Evolutionary conservation across 2,797 vertebrate genomes (phyloP).

Genomic region (Poecilia wingei): DNA sequence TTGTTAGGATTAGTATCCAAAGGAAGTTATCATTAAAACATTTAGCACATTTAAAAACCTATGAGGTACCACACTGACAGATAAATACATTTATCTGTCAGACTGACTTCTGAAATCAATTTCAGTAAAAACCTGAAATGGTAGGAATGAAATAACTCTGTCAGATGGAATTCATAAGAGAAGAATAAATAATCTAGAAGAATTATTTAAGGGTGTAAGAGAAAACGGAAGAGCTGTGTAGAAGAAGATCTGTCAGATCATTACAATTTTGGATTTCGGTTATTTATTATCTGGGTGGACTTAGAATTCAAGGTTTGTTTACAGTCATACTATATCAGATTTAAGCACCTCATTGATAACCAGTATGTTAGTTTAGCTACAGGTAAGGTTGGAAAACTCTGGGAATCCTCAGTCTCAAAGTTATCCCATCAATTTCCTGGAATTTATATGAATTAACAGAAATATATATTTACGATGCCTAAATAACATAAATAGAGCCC

Average conservation of each 20-base stretch:
- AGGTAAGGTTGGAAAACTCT: neutral
- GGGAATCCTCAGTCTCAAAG: neutral
- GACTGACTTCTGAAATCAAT: neutral
- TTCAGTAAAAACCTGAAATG: neutral
- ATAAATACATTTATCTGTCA: neutral
- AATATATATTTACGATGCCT: neutral
- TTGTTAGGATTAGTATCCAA: neutral
- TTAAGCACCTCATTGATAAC: neutral
- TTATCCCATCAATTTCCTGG: neutral
- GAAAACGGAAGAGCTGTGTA: neutral
- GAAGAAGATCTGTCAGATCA: neutral
- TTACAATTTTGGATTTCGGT: neutral
- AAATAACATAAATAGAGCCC: neutral
- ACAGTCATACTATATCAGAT: neutral
- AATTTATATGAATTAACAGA: neutral
- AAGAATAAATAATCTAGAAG: neutral
- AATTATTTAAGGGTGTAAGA: neutral
- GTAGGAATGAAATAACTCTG: neutral
- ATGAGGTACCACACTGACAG: neutral
- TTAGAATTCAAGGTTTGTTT: neutral
- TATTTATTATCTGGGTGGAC: neutral
- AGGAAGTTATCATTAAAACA: neutral
- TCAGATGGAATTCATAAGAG: neutral
- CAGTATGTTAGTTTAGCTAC: neutral
- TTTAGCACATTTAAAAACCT: neutral